Evolutionary conservation across 1,140 invertebrate genomes (phyloP).

Genomic region (Cardiocondyla obscurior): DNA sequence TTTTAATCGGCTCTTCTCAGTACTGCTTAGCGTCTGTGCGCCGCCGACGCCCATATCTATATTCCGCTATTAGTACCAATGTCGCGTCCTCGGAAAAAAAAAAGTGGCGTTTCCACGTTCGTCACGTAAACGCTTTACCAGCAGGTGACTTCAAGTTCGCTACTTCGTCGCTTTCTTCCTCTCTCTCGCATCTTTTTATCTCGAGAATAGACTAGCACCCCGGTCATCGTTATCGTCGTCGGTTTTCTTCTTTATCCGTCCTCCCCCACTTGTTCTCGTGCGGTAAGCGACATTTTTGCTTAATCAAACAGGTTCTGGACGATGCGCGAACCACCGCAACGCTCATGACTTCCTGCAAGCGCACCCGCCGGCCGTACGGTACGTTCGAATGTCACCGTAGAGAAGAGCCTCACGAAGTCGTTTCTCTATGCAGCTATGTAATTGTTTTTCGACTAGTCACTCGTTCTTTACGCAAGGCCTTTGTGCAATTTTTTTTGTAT

Average conservation of each 20-base stretch:
- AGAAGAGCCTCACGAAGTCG: constrained; percentile 39
- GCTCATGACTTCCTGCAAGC: constrained; percentile 63
- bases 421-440: constrained; percentile 26
- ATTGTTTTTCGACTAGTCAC: constrained; percentile 28
- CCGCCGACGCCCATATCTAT: constrained; percentile 56
- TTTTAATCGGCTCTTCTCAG: constrained; percentile 74
- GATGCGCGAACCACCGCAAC: constrained; percentile 39
- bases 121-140: constrained; percentile 46
- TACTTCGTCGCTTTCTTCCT: not conserved
- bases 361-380: constrained; percentile 51
- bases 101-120: constrained; percentile 57
- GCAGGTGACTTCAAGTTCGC: not conserved
- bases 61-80: constrained; percentile 73
- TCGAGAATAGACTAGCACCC: constrained; percentile 6
- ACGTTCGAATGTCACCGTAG: constrained; percentile 68
- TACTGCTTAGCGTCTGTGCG: constrained; percentile 22
- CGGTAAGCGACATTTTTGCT: constrained; percentile 64
- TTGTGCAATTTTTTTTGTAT: constrained; percentile 16
- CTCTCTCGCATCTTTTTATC: not conserved
- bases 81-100: constrained; percentile 58
- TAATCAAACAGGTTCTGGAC: constrained; percentile 68
- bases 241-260: constrained; percentile 34
- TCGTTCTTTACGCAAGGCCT: constrained; percentile 17
- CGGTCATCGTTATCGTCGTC: not conserved
- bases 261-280: constrained; percentile 58